phyloP scores from a whole-genome alignment of 2,797 vertebrate species.

The Fistularia tabacaria region DNA sequence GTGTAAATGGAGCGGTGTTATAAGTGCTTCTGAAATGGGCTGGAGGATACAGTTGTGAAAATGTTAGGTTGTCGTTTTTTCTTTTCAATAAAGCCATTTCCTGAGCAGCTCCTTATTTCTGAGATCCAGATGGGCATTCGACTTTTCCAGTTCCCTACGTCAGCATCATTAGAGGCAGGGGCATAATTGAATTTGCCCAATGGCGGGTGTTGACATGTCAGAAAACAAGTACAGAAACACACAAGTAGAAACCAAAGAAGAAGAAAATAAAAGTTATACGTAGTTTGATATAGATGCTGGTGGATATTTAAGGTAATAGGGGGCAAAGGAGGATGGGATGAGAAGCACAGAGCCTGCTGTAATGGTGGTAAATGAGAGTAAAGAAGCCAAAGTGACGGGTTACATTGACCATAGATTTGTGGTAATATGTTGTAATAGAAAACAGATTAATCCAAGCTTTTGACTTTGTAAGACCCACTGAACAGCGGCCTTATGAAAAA shows the following conservation, averaged over 20 bases:
- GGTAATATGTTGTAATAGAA: constrained; percentile 41
- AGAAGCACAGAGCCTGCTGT: constrained; percentile 12
- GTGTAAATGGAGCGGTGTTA: neutral
- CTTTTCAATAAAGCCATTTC: constrained; percentile 19
- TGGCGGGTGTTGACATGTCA: too few relatives aligned
- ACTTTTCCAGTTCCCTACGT: constrained; percentile 1
- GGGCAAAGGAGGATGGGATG: neutral
- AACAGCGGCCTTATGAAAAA: neutral
- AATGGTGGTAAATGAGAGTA: constrained; percentile 51
- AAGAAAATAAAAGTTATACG: too few relatives aligned
- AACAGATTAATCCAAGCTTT: constrained; percentile 16
- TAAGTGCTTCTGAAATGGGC: neutral
- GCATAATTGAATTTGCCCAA: neutral
- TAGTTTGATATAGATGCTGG: too few relatives aligned
- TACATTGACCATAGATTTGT: constrained; percentile 26
- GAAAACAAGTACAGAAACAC: too few relatives aligned
- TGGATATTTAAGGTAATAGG: too few relatives aligned
- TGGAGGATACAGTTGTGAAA: constrained; percentile 30
- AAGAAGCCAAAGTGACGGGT: constrained; percentile 47
- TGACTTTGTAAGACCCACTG: neutral
- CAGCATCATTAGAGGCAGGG: constrained; percentile 1
- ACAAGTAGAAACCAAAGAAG: too few relatives aligned
- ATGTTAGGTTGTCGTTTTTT: constrained; percentile 40
- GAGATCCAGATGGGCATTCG: constrained; percentile 1
- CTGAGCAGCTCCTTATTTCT: constrained; percentile 12